phyloP scores from a whole-genome alignment of 2,113 vertebrate genomes.

The Chunga burmeisteri region DNA sequence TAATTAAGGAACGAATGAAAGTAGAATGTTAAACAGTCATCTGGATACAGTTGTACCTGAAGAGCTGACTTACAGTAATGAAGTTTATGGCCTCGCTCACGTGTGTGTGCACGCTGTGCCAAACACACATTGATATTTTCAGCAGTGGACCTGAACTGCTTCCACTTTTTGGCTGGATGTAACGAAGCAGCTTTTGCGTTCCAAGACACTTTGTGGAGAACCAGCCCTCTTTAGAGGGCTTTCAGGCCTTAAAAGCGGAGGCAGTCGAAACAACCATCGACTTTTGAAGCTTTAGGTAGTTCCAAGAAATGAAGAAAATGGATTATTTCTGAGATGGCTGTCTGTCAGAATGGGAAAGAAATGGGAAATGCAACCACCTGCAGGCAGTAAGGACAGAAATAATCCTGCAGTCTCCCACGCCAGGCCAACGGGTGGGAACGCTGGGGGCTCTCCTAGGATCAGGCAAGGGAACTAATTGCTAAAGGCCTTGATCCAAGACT shows the following conservation, averaged over 20 bases:
- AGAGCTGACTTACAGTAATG: not conserved
- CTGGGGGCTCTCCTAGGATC: not conserved
- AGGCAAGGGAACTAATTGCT: not conserved
- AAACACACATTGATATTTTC: not conserved
- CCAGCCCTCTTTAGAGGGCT: not conserved
- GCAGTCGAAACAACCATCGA: not conserved
- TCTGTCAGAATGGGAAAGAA: not conserved
- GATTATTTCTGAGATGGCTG: not conserved
- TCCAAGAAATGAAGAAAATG: not conserved
- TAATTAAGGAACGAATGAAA: rapidly evolving
- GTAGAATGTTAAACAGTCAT: not conserved
- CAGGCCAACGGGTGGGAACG: rapidly evolving
- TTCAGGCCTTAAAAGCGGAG: not conserved
- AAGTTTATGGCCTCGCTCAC: not conserved
- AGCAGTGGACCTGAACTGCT: not conserved
- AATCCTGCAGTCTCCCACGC: not conserved
- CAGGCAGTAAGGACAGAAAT: not conserved
- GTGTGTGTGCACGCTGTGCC: not conserved
- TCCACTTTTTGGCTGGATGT: not conserved
- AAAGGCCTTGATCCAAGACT: not conserved
- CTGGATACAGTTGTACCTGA: not conserved
- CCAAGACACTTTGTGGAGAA: not conserved
- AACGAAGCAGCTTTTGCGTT: not conserved
- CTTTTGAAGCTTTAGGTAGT: not conserved
- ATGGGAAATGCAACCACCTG: not conserved